phyloP scores from a whole-genome alignment of 2,888 invertebrate species.

The Lasioglossum villosulum region DNA sequence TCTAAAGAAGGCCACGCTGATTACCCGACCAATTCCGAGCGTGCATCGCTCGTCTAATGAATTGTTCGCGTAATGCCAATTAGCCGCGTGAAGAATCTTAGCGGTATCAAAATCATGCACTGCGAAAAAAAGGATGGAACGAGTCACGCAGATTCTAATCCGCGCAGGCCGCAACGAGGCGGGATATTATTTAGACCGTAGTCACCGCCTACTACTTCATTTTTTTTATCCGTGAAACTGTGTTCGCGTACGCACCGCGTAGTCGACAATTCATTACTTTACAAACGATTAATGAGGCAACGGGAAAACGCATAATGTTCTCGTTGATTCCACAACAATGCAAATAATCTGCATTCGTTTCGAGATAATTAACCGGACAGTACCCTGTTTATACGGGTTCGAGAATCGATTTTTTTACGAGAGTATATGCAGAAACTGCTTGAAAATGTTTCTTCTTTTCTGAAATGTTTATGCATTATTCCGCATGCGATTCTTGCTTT shows the following conservation, averaged over 20 bases:
- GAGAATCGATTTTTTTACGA: not conserved
- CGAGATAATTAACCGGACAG: not conserved
- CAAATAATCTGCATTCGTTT: not conserved
- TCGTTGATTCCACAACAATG: not conserved
- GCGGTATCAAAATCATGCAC: slow-evolving; percentile 60
- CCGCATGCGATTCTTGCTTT: no score
- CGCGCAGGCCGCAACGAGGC: slow-evolving; percentile 15
- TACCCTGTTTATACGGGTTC: no score
- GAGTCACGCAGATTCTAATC: slow-evolving; percentile 55
- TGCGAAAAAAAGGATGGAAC: slow-evolving; percentile 58
- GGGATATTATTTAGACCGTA: slow-evolving; percentile 15
- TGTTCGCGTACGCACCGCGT: not conserved
- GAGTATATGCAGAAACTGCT: no score
- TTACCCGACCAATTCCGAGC: slow-evolving; percentile 51
- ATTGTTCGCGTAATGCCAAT: slow-evolving; percentile 62
- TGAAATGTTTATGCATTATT: no score
- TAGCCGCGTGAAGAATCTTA: slow-evolving; percentile 64
- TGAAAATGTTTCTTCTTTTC: no score
- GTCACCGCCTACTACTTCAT: not conserved
- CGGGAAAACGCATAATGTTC: not conserved
- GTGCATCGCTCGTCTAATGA: slow-evolving; percentile 58
- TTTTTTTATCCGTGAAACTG: not conserved
- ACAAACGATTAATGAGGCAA: not conserved
- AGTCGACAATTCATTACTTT: slow-evolving; percentile 1
- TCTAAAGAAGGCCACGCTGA: slow-evolving; percentile 59